A percentile compares a stretch with the other conserved stretches of the same genome.
Conservation (phyloP, 2,113 vertebrate species). For the Natator depressus region DNA sequence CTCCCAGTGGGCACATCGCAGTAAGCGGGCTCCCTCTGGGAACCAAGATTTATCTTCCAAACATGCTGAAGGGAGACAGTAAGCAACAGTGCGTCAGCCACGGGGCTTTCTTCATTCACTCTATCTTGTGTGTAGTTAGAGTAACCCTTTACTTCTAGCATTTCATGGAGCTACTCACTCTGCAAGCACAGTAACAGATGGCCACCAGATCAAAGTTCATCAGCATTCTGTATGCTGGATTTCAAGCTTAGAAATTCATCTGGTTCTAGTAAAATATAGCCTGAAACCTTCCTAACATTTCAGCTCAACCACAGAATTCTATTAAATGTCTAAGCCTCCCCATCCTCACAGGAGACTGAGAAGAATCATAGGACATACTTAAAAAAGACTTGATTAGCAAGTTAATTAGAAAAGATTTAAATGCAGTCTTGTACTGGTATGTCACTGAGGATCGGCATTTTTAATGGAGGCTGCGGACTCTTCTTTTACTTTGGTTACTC, state of each 20-base stretch:
- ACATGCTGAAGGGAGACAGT: conserved; percentile 58
- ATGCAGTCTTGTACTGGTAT: conserved; percentile 21
- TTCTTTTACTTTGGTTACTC: conserved; percentile 23
- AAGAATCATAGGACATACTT: conserved; percentile 10
- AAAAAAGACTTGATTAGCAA: conserved; percentile 47
- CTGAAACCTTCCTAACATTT: conserved; percentile 69
- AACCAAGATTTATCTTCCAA: conserved; percentile 36
- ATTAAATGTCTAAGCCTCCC: conserved; percentile 65
- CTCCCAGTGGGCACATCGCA: neutral
- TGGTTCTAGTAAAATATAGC: conserved; percentile 70
- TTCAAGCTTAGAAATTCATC: conserved; percentile 73
- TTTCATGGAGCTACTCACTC: conserved; percentile 71
- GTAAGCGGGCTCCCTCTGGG: neutral
- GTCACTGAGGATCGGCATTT: conserved; percentile 25
- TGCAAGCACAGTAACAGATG: conserved; percentile 74
- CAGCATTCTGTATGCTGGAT: conserved; percentile 67
- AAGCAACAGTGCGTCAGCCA: conserved; percentile 47
- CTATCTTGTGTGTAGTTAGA: conserved; percentile 63
- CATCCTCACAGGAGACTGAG: conserved; percentile 49
- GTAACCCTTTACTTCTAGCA: conserved; percentile 54
- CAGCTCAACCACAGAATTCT: conserved; percentile 59
- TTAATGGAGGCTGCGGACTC: neutral
- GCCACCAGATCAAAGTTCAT: conserved; percentile 74
- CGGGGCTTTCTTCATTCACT: conserved; percentile 61
- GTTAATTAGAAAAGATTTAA: conserved; percentile 55